Evolutionary conservation across 2,888 invertebrate species (phyloP).

Genomic region (Anthophora plumipes): DNA sequence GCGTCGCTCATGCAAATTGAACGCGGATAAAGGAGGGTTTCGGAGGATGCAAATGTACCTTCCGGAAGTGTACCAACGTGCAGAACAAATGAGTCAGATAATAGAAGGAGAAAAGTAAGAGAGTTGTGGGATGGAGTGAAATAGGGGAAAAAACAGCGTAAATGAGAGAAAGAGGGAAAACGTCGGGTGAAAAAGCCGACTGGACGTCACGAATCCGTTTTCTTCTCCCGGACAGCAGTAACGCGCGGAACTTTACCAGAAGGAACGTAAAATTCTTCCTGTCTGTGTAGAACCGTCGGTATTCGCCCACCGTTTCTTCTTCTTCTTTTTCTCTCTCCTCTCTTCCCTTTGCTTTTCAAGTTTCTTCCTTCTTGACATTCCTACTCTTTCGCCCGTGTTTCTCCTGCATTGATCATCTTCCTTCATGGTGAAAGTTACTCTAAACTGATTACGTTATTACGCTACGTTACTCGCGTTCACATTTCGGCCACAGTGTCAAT

Average conservation of each 20-base stretch:
- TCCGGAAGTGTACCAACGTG: constrained; percentile 11
- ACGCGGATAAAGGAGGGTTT: constrained; percentile 9
- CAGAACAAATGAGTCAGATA: constrained; percentile 53
- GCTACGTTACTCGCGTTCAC: not conserved
- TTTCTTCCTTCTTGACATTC: not conserved
- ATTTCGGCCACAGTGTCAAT: not conserved
- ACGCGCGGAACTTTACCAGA: constrained; percentile 24
- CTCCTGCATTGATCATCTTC: constrained; percentile 27
- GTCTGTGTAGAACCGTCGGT: constrained; percentile 10
- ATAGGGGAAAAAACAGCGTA: not conserved
- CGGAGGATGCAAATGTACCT: constrained; percentile 53
- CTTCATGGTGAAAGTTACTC: constrained; percentile 16
- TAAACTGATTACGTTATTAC: constrained; percentile 24
- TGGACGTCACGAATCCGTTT: constrained; percentile 55
- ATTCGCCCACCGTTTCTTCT: not conserved
- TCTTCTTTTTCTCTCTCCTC: not conserved
- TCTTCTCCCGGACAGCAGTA: constrained; percentile 27
- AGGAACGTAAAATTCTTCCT: constrained; percentile 49
- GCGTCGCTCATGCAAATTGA: constrained; percentile 21
- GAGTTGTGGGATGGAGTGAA: not conserved
- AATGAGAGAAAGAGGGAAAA: not conserved
- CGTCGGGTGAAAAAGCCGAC: constrained; percentile 54
- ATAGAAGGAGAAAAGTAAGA: constrained; percentile 28
- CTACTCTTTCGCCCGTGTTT: not conserved
- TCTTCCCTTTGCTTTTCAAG: not conserved